Evolutionary conservation across 2,797 vertebrate species (phyloP).

Genomic region (Vipera ursinii): DNA sequence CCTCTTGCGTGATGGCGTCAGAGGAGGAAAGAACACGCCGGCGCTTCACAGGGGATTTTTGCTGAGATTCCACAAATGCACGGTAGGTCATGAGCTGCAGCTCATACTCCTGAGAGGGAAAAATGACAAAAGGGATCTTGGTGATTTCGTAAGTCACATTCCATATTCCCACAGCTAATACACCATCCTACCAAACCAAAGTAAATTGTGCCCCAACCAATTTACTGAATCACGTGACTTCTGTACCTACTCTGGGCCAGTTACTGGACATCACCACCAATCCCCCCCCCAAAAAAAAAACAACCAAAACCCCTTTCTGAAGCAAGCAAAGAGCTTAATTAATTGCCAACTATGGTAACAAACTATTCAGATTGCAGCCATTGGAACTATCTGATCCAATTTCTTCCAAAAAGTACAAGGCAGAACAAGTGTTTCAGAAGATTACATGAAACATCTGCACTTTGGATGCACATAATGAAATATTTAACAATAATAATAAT

Average conservation of each 20-base stretch:
- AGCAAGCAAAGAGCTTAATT: not conserved
- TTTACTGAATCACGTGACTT: not conserved
- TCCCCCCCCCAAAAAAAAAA: too few species aligned
- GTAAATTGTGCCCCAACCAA: not conserved
- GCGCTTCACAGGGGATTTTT: slow-evolving; percentile 91
- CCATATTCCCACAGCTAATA: not conserved
- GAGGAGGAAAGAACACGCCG: slow-evolving; percentile 93
- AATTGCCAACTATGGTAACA: not conserved
- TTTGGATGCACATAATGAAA: not conserved
- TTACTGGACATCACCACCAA: not conserved
- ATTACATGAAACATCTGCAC: not conserved
- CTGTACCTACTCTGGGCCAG: not conserved
- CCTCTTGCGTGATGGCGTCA: slow-evolving; percentile 95
- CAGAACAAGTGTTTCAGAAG: not conserved
- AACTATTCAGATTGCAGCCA: not conserved
- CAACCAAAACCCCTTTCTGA: too few species aligned
- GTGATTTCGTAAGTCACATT: not conserved
- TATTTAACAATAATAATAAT: not conserved
- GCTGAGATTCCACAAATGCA: slow-evolving; percentile 93
- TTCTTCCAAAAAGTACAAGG: not conserved
- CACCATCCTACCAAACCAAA: not conserved
- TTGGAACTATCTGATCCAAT: not conserved
- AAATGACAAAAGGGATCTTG: not conserved
- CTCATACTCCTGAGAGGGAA: slow-evolving; percentile 85
- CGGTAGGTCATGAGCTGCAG: slow-evolving; percentile 96